Evolutionary conservation across 2,888 invertebrate genomes (phyloP).

Genomic region (Nephrocerus scutellatus): DNA sequence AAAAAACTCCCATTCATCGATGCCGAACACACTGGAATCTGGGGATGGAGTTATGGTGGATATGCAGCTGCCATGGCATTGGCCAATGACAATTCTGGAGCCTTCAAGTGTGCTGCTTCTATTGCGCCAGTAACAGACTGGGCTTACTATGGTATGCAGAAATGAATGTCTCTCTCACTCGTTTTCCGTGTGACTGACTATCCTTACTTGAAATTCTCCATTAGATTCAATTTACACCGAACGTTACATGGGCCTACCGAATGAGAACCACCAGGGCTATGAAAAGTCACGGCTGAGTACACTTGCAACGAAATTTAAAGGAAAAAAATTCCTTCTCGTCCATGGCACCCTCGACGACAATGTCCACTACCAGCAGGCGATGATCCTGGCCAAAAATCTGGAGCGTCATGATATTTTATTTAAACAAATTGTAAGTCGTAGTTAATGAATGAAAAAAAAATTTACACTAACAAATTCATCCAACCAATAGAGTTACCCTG

Average conservation of each 20-base stretch:
- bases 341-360: slow-evolving; percentile 95
- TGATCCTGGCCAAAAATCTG: slow-evolving; percentile 80
- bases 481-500: slow-evolving; percentile 93
- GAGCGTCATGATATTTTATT: slow-evolving; percentile 82
- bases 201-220: neutral
- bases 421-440: slow-evolving; percentile 71
- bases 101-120: slow-evolving; percentile 89
- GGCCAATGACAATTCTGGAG: slow-evolving; percentile 63
- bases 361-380: slow-evolving; percentile 95
- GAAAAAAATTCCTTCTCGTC: slow-evolving; percentile 79
- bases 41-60: slow-evolving; percentile 99
- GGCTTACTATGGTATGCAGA: slow-evolving; percentile 82
- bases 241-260: slow-evolving; percentile 86
- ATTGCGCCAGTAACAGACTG: slow-evolving; percentile 97
- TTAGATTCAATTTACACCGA: slow-evolving; percentile 95
- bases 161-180: neutral
- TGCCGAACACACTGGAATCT: slow-evolving; percentile 75
- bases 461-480: slow-evolving; percentile 1
- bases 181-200: neutral
- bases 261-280: slow-evolving; percentile 68
- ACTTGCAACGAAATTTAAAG: slow-evolving; percentile 56
- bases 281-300: slow-evolving; percentile 67
- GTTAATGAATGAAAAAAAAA: slow-evolving; percentile 1
- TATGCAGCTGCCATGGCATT: slow-evolving; percentile 84
- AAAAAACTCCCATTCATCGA: slow-evolving; percentile 67